phyloP scores from a whole-genome alignment of 2,113 vertebrate species.

The Fulmarus glacialis region DNA sequence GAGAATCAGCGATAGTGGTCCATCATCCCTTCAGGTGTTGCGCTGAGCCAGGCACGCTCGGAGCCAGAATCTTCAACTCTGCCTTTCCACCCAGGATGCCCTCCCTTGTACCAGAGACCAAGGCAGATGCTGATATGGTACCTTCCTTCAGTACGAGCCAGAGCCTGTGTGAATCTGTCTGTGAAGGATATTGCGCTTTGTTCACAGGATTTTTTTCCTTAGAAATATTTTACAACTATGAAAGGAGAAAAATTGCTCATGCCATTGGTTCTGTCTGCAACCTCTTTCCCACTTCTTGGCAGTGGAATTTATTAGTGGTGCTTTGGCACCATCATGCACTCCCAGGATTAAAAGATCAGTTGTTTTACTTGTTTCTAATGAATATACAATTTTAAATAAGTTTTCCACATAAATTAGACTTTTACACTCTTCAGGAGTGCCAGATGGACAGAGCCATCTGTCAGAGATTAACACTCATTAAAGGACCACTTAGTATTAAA shows the following conservation, averaged over 20 bases:
- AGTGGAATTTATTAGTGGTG: conserved; percentile 25
- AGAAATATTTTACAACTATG: conserved; percentile 1
- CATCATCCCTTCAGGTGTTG: not conserved
- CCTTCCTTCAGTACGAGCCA: not conserved
- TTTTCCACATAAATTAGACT: conserved; percentile 44
- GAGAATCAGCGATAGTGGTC: not conserved
- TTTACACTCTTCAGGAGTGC: conserved; percentile 10
- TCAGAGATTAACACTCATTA: conserved; percentile 42
- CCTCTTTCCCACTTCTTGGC: not conserved
- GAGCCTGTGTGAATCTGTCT: not conserved
- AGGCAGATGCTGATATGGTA: not conserved
- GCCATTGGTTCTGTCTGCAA: not conserved
- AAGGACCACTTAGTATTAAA: conserved; percentile 2
- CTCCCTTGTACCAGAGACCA: rapidly evolving
- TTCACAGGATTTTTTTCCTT: not conserved
- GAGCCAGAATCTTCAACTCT: not conserved
- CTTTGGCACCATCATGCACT: conserved; percentile 25
- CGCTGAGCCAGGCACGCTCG: rapidly evolving
- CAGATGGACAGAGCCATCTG: conserved; percentile 52
- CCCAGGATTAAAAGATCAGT: conserved; percentile 40
- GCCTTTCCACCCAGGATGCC: not conserved
- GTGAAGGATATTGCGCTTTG: not conserved
- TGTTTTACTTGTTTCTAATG: conserved; percentile 42
- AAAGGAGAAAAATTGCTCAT: not conserved
- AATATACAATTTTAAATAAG: conserved; percentile 25